Base-by-base conservation (phyloP, 2,113 vertebrate genomes). In the Chionodraco myersi region DNA sequence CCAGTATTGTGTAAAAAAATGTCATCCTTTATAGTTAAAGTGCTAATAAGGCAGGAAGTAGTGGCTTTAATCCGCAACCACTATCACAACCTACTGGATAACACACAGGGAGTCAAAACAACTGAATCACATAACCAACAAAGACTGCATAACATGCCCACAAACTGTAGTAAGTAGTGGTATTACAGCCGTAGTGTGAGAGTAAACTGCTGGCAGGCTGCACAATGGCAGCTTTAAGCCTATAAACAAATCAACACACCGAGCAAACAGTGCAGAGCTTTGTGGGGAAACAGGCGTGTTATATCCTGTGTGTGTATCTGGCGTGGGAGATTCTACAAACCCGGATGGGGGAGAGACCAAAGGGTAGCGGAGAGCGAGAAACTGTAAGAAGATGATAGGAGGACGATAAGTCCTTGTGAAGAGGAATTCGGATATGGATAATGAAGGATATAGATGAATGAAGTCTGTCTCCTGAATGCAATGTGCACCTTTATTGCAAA, bases 261-360 rank as follows among this genome's bases (percentile, higher is more conserved):
- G 2, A 82, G 72, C 72, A 88, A 86, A 89, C 84, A 87, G 69
- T 10, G 64, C 52, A 10, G 59, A 61, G 75, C 73, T 88, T 86
- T 88, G 84, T 84, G 64, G 70, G 82, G 84, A 86, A 89, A 73
- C 87, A 70, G 82, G 80, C 76, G 58, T 77, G 87, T 86, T 88
- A 88, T 88, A 88, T 86, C 82, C 82, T 90, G 86, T 83, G 86
- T 67, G 72, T 56, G 66, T 59, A 51, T 88, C 62, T 61, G 76
- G 52, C 45, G 62, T 81, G 72, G 77, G 70, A 91, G 81, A 65
- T 53, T 75, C 72, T 65, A 59, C 77, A 80, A 72, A 82, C 80
- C 83, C 77, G 66, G 89, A 88, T 81, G 81, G 63, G 68, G 66
- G 79, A 65, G 51, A 83, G 79, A 86, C 81, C 83, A 83, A 87